Percentiles rank a stretch among this genome's conserved stretches.
Evolutionary conservation across 2,888 invertebrate species (phyloP).

Genomic region (Rhodophaea formosa): DNA sequence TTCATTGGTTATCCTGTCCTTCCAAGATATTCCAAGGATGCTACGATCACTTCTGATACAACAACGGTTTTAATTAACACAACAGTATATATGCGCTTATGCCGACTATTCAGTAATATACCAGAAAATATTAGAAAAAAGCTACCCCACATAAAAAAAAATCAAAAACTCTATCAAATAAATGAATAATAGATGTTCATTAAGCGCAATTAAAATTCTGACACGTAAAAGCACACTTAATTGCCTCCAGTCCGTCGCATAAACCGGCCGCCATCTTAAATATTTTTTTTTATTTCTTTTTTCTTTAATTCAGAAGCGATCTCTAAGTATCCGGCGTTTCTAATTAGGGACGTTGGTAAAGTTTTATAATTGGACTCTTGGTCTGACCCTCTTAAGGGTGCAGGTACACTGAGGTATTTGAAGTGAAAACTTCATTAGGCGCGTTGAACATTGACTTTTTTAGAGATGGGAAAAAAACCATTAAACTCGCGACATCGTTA

Average conservation of each 20-base stretch:
- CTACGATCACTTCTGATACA: too few relatives aligned
- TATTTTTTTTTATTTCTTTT: conserved; percentile 31
- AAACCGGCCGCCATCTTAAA: conserved; percentile 12
- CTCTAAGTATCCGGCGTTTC: conserved; percentile 43
- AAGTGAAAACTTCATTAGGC: conserved; percentile 6
- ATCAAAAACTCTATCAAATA: conserved; percentile 7
- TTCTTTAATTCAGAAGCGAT: conserved; percentile 46
- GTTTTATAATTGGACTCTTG: conserved; percentile 61
- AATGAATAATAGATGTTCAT: conserved; percentile 15
- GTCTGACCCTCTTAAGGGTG: conserved; percentile 30
- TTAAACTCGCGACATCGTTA: too few relatives aligned
- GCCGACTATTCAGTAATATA: too few relatives aligned
- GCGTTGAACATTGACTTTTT: too few relatives aligned
- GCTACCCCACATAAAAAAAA: neutral
- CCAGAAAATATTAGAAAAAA: too few relatives aligned
- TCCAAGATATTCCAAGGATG: too few relatives aligned
- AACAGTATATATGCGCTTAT: too few relatives aligned
- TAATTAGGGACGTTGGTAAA: conserved; percentile 57
- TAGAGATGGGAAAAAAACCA: too few relatives aligned
- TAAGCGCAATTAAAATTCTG: conserved; percentile 14
- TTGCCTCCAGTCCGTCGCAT: conserved; percentile 22
- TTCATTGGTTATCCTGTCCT: too few relatives aligned
- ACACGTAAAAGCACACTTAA: conserved; percentile 20
- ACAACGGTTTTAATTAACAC: too few relatives aligned
- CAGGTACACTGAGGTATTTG: conserved; percentile 21